Conservation (phyloP, 2,113 vertebrate genomes). For the Chiloscyllium plagiosum region DNA sequence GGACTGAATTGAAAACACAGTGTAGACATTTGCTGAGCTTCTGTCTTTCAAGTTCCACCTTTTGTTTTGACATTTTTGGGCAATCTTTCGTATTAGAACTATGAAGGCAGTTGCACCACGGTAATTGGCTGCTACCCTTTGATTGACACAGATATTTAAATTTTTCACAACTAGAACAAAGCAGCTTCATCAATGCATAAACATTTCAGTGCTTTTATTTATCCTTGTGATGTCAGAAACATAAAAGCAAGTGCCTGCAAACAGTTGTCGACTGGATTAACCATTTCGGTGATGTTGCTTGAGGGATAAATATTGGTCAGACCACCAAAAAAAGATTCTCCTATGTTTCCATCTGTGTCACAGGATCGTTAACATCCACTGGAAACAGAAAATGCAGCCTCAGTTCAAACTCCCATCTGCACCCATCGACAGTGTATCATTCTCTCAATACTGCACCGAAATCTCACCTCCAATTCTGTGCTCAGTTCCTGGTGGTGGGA, state of each 20-base stretch:
- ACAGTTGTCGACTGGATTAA: not conserved
- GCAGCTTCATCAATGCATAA: not conserved
- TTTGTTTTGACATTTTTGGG: not conserved
- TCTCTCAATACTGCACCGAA: not conserved
- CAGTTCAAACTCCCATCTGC: not conserved
- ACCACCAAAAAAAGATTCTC: not conserved
- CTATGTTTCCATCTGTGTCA: not conserved
- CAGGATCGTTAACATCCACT: too few relatives aligned
- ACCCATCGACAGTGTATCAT: not conserved
- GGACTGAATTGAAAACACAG: not conserved
- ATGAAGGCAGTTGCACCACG: not conserved
- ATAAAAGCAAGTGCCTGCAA: not conserved
- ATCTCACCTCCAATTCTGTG: not conserved
- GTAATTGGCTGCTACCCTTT: not conserved
- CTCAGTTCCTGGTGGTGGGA: not conserved
- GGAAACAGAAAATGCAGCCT: not conserved
- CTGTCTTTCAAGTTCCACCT: not conserved
- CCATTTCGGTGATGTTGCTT: not conserved
- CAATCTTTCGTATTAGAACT: not conserved
- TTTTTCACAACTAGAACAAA: not conserved
- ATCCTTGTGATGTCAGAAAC: too few relatives aligned
- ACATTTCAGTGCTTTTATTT: too few relatives aligned
- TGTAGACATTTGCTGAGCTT: not conserved
- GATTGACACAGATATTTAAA: not conserved
- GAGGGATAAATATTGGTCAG: not conserved